Base-by-base conservation (phyloP, 2,888 invertebrate genomes). In the Schizotus pectinicornis region DNA sequence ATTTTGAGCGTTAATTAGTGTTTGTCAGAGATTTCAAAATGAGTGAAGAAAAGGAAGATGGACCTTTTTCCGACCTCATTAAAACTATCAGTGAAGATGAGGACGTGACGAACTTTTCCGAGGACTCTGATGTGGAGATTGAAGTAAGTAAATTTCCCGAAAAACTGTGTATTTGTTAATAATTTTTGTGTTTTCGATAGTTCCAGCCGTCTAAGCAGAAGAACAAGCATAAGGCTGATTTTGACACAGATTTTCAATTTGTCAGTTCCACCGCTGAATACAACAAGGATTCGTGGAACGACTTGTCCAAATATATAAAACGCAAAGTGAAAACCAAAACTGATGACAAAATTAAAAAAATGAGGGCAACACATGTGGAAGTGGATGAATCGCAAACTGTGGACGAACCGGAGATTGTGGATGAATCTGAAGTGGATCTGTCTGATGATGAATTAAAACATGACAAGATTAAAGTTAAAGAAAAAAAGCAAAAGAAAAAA, bases 31-130 rank as follows among this genome's bases (percentile, higher is more conserved):
- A 22, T 22, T 2, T 22, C 22, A n/a, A n/a, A n/a, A n/a, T n/a
- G n/a, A n/a, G n/a, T 22, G 5, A 2, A 22, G 22, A 3, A 22
- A 35, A 56, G 7, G 56, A 61, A 12, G 55, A 55, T 12, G 9
- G 13, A 12, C 2, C 2, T 9, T 58, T 64, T 46, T 58, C 60
- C 32, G 64, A 64, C 30, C 62, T 94, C 64, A 89, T 95, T 53
- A 86, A 87, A 80, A 95, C 95, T 0, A 95, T 95, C 57, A 85
- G 87, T 35, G 94, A 94, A 60, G 90, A 90, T 64, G 89, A 91
- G 51, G 90, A 91, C 74, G 88, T 95, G 0, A 87, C 90, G 68
- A 83, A 92, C 81, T 88, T 86, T 63, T 92, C 92, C 0, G 90
- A 91, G 71, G 88, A 89, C 76, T 92, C 92, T 0, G 92, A 92